Conservation (phyloP, 2,797 vertebrate genomes). For the Enteromius unitaeniatus region DNA sequence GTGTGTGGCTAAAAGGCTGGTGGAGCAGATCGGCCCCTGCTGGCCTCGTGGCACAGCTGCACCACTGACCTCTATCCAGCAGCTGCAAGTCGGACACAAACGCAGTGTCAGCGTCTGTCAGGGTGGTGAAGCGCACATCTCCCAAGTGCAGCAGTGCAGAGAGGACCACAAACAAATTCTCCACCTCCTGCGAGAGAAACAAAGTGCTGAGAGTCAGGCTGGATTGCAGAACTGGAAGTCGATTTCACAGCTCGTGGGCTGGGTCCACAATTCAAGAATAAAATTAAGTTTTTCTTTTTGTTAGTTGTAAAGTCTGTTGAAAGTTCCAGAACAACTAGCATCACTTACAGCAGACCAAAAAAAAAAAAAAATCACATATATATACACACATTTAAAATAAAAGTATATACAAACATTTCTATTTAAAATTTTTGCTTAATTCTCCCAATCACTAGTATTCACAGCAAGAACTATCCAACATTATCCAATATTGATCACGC, state of each 20-base stretch:
- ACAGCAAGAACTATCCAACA: neutral
- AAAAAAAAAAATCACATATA: neutral
- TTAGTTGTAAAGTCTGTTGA: neutral
- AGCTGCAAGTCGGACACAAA: conserved; percentile 89
- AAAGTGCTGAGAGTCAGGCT: neutral
- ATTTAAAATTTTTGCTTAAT: neutral
- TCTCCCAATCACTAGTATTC: neutral
- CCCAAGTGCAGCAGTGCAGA: conserved; percentile 89
- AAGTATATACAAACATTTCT: neutral
- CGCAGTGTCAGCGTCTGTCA: conserved; percentile 84
- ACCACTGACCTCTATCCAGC: conserved; percentile 90
- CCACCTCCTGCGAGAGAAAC: conserved; percentile 83
- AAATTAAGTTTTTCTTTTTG: neutral
- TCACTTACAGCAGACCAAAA: neutral
- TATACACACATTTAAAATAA: too few species aligned
- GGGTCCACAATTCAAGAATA: neutral
- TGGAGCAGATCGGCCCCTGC: conserved; percentile 50
- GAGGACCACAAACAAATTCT: conserved; percentile 89
- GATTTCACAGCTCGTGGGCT: neutral
- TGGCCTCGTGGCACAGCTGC: conserved; percentile 44
- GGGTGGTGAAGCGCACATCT: conserved; percentile 84
- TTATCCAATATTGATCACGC: neutral
- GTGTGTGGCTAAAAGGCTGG: conserved; percentile 15
- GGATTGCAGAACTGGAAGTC: neutral
- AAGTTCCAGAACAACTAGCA: neutral